Conservation (phyloP, 2,888 invertebrate species). For the Penaeus monodon region DNA sequence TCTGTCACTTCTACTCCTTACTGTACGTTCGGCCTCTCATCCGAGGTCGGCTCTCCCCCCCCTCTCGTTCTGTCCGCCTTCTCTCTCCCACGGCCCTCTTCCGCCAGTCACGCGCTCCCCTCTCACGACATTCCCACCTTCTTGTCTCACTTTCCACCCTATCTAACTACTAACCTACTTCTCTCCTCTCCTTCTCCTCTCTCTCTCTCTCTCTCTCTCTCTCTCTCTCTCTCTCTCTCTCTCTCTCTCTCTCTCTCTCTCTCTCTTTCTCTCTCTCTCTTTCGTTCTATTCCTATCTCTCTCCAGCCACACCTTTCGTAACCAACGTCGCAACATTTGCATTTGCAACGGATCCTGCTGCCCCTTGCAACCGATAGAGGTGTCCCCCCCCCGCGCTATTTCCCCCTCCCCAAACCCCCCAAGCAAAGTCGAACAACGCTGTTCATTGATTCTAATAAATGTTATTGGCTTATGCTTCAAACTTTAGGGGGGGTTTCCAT, state of each 20-base stretch:
- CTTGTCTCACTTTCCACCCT: too few species aligned
- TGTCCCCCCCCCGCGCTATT: neutral
- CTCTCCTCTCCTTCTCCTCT: constrained; percentile 2
- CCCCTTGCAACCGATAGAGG: neutral
- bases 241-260: constrained; percentile 2
- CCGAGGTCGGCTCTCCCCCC: too few species aligned
- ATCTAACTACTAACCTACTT: too few species aligned
- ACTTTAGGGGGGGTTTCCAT: too few species aligned
- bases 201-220: constrained; percentile 12
- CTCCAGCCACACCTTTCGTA: neutral
- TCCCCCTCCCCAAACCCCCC: neutral
- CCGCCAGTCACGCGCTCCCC: too few species aligned
- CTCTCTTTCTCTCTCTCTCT: constrained; percentile 5
- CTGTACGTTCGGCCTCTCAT: too few species aligned
- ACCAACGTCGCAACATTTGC: neutral
- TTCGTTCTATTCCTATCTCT: neutral
- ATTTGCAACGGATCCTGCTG: neutral
- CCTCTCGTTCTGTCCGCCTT: too few species aligned
- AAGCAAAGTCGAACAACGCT: neutral
- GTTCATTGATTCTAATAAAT: neutral
- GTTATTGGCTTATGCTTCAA: too few species aligned
- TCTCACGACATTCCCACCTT: too few species aligned
- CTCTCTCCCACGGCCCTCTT: too few species aligned
- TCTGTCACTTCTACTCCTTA: neutral
- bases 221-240: neutral